Evolutionary conservation across 2,797 vertebrate genomes (phyloP).

Genomic region (Gorsachius magnificus): DNA sequence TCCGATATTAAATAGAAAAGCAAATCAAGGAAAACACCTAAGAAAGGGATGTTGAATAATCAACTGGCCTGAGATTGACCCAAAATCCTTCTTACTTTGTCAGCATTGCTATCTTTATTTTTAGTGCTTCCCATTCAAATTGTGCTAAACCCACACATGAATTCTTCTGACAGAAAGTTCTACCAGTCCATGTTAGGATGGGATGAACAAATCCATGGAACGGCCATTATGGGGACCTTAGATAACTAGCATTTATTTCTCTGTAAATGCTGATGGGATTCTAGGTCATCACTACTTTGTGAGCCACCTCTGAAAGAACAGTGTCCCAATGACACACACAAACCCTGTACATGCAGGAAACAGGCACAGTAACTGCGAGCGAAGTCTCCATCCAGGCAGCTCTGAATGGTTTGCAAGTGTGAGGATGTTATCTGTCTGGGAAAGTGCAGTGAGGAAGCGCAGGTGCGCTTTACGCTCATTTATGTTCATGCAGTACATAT

Average conservation of each 20-base stretch:
- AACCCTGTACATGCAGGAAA: background rate
- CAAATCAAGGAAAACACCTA: background rate
- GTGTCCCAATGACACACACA: background rate
- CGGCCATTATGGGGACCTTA: background rate
- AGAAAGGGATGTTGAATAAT: background rate
- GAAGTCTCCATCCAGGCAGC: background rate
- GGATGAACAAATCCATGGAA: background rate
- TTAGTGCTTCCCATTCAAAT: background rate
- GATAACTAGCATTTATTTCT: background rate
- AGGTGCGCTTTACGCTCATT: background rate
- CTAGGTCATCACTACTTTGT: background rate
- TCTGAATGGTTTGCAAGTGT: background rate
- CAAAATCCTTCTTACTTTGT: background rate
- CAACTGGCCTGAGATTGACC: background rate
- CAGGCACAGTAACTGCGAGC: background rate
- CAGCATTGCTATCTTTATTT: background rate
- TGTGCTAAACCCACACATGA: background rate
- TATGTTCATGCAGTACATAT: background rate
- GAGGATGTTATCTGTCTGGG: background rate
- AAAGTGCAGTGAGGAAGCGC: background rate
- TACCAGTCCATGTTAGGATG: background rate
- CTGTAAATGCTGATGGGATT: background rate
- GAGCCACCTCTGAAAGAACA: background rate
- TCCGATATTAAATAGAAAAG: background rate
- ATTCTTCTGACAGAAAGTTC: background rate